Percentiles rank a stretch among this genome's conserved stretches.
Evolutionary conservation across 2,888 invertebrate species (phyloP).

Genomic region (Caenorhabditis auriculariae): DNA sequence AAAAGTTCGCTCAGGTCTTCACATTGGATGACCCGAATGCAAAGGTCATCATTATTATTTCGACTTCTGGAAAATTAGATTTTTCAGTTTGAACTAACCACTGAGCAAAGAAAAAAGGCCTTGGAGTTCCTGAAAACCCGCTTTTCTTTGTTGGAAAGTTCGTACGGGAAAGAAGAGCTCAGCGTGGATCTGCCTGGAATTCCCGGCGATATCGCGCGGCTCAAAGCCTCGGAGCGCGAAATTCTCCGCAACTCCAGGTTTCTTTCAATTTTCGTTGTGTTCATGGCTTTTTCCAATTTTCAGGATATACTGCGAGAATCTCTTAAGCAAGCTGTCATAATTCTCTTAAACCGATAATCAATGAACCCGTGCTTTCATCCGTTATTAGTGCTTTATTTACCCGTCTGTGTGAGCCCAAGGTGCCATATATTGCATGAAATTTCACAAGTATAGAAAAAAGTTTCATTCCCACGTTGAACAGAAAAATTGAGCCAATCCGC

Average conservation of each 20-base stretch:
- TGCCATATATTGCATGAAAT: too few relatives aligned
- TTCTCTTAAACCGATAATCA: too few relatives aligned
- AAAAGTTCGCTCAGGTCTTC: constrained; percentile 32
- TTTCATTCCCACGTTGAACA: too few relatives aligned
- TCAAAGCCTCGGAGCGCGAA: constrained; percentile 15
- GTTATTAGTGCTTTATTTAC: too few relatives aligned
- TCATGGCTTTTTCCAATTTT: neutral
- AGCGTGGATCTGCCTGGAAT: constrained; percentile 7
- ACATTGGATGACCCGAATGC: constrained; percentile 17
- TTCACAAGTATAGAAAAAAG: too few relatives aligned
- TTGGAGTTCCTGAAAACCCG: constrained; percentile 24
- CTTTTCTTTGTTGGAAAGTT: constrained; percentile 15
- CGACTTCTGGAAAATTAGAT: too few relatives aligned
- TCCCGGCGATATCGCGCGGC: constrained; percentile 16
- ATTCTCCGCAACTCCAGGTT: constrained; percentile 7
- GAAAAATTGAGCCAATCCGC: too few relatives aligned
- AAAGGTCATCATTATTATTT: constrained; percentile 6
- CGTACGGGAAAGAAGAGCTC: constrained; percentile 14
- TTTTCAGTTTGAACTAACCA: neutral
- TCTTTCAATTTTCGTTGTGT: constrained; percentile 2
- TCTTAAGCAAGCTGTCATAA: too few relatives aligned
- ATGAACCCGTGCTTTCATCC: too few relatives aligned
- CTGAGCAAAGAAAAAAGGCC: constrained; percentile 14
- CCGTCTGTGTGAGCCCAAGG: too few relatives aligned
- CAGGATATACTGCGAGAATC: too few relatives aligned